Conservation (phyloP, 2,797 vertebrate species). For the Myotis vivesi region DNA sequence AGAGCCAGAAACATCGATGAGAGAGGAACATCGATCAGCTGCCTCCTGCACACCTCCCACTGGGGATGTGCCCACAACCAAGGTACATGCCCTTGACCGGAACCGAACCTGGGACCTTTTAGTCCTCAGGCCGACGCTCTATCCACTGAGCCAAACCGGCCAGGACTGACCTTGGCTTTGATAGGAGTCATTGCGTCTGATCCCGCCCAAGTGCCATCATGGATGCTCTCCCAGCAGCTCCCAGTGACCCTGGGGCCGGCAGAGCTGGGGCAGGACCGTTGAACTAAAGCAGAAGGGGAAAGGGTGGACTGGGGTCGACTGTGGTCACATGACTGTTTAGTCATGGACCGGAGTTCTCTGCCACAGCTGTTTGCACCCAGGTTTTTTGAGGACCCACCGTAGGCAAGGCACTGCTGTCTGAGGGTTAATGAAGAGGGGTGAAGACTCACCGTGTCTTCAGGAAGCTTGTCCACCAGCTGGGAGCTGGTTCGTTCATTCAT, state of each 20-base stretch:
- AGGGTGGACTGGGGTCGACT: background rate
- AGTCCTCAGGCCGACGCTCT: too few relatives aligned
- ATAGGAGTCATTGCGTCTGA: background rate
- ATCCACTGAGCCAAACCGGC: too few relatives aligned
- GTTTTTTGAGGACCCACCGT: background rate
- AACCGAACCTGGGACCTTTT: too few relatives aligned
- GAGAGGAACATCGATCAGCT: too few relatives aligned
- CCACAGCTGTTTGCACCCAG: background rate
- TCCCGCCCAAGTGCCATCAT: background rate
- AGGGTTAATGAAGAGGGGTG: background rate
- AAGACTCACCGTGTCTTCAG: background rate
- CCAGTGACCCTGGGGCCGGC: background rate
- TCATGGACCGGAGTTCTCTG: background rate
- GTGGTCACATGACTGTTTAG: background rate
- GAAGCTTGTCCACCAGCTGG: background rate
- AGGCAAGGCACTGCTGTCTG: background rate
- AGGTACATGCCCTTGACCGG: too few relatives aligned
- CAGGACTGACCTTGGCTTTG: background rate
- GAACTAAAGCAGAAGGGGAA: background rate
- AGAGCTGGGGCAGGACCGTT: background rate
- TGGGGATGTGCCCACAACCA: too few relatives aligned
- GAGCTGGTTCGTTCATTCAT: background rate
- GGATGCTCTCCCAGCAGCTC: background rate
- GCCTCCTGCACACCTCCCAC: too few relatives aligned
- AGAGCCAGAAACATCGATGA: too few relatives aligned